phyloP scores from a whole-genome alignment of 2,888 invertebrate species.

The Lycaena phlaeas region DNA sequence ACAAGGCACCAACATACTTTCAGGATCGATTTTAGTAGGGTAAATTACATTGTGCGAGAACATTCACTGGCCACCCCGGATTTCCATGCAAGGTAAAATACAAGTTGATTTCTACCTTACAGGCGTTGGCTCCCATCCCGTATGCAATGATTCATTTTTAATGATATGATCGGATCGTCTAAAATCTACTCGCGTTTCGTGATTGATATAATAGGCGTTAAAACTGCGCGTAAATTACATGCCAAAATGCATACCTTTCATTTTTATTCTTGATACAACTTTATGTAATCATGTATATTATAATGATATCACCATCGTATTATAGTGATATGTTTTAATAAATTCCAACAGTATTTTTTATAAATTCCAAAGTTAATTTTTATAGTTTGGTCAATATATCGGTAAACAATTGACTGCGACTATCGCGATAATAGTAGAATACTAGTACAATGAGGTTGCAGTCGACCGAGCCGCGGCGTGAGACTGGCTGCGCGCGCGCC shows the following conservation, averaged over 20 bases:
- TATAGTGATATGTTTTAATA: no score
- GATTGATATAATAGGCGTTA: conserved; percentile 2
- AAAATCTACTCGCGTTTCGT: background rate
- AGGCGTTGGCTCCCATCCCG: conserved; percentile 1
- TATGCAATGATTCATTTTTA: conserved; percentile 1
- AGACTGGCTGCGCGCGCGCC: conserved; percentile 56
- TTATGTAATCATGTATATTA: no score
- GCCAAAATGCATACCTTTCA: conserved; percentile 11
- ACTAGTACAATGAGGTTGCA: conserved; percentile 21
- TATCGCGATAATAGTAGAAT: background rate
- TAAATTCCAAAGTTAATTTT: no score
- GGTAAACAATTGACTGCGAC: background rate
- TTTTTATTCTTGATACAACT: conserved; percentile 7
- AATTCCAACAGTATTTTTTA: no score
- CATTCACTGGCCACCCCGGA: background rate
- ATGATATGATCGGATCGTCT: background rate
- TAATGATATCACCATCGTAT: no score
- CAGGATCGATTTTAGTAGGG: conserved; percentile 7
- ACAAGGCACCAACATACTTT: conserved; percentile 16
- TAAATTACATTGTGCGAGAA: background rate
- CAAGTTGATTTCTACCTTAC: conserved; percentile 4
- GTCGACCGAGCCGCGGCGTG: conserved; percentile 43
- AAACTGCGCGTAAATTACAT: conserved; percentile 6
- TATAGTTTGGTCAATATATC: no score
- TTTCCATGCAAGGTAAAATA: background rate